Evolutionary conservation across 1,140 invertebrate species (phyloP).

Genomic region (Proctacanthus coquilletti): DNA sequence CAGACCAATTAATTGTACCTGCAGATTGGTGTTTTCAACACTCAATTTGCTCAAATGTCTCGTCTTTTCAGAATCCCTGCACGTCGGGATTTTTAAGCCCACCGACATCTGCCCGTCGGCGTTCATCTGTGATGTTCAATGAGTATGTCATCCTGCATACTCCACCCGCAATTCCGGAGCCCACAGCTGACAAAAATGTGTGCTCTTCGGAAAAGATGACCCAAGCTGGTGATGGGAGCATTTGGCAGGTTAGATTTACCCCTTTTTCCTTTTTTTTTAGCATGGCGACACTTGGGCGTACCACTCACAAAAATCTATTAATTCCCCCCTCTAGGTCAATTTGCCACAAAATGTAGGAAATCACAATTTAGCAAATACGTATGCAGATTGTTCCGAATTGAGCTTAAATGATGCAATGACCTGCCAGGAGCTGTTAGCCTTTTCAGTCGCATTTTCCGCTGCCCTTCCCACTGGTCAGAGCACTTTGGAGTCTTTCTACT

Average conservation of each 20-base stretch:
- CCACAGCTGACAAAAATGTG: constrained; percentile 41
- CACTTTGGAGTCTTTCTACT: constrained; percentile 63
- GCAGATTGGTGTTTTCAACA: too few species aligned
- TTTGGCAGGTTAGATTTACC: constrained; percentile 36
- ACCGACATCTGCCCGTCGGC: constrained; percentile 44
- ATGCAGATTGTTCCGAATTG: constrained; percentile 34
- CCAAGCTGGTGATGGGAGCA: constrained; percentile 60
- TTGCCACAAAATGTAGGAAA: constrained; percentile 22
- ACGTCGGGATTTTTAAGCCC: constrained; percentile 34
- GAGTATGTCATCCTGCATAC: constrained; percentile 63
- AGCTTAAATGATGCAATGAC: constrained; percentile 53
- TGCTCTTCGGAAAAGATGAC: constrained; percentile 79
- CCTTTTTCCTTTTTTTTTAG: constrained; percentile 1
- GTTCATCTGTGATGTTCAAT: constrained; percentile 77
- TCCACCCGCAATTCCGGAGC: constrained; percentile 31
- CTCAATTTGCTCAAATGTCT: too few species aligned
- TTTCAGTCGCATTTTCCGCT: constrained; percentile 79
- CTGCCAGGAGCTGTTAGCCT: constrained; percentile 78
- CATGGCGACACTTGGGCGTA: too few species aligned
- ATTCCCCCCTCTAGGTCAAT: constrained; percentile 16
- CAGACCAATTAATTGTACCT: constrained; percentile 28
- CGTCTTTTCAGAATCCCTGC: constrained; percentile 15
- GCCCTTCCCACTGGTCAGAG: constrained; percentile 77
- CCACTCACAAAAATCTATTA: not conserved
- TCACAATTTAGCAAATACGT: constrained; percentile 23